Evolutionary conservation across 2,113 vertebrate genomes (phyloP).

Genomic region (Perca schrenkii): DNA sequence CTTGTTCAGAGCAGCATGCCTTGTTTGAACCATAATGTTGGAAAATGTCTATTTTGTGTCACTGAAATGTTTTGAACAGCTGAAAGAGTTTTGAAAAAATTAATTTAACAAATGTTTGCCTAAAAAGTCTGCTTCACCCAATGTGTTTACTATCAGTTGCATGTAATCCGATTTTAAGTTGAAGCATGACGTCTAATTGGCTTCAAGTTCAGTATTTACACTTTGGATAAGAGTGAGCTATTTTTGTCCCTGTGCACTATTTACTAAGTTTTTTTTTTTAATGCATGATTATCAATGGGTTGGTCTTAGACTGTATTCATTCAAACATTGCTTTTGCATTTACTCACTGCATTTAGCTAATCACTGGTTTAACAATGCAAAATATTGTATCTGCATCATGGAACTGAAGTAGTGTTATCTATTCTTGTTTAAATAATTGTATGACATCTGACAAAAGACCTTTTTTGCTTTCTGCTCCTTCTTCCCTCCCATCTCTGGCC

Average conservation of each 20-base stretch:
- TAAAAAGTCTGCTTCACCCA: not conserved
- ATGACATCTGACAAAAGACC: conserved; percentile 5
- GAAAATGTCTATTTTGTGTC: conserved; percentile 27
- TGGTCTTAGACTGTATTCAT: conserved; percentile 16
- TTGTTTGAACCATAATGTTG: conserved; percentile 31
- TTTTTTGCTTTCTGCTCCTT: not conserved
- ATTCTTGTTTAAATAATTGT: not conserved
- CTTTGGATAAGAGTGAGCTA: conserved; percentile 20
- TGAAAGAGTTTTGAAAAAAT: not conserved
- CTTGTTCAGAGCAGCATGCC: conserved; percentile 68
- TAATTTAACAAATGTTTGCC: not conserved
- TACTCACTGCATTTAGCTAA: conserved; percentile 4
- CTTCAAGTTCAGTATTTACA: conserved; percentile 24
- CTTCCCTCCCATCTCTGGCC: not conserved
- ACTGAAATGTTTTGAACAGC: conserved; percentile 11
- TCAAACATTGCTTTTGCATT: conserved; percentile 7
- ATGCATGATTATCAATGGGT: conserved; percentile 65
- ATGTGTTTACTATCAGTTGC: conserved; percentile 43
- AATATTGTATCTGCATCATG: conserved; percentile 13
- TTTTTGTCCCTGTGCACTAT: conserved; percentile 29
- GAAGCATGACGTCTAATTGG: conserved; percentile 49
- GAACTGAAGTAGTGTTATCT: not conserved
- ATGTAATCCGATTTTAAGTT: conserved; percentile 42
- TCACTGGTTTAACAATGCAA: not conserved
- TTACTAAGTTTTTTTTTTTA: conserved; percentile 28